Base-by-base conservation (phyloP, 2,797 vertebrate species). In the Cyclopterus lumpus region DNA sequence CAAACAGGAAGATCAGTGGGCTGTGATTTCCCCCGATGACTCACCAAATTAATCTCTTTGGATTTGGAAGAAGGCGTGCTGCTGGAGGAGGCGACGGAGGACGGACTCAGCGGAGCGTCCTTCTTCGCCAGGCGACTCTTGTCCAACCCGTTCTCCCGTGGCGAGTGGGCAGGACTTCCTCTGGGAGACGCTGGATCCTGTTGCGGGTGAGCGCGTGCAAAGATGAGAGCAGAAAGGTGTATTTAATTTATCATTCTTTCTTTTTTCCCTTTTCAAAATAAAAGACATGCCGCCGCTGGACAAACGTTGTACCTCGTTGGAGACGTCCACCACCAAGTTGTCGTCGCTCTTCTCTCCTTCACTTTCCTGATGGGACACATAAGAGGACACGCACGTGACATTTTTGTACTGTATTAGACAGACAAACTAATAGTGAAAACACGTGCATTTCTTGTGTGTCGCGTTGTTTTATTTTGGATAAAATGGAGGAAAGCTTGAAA, bases 41-140 rank as follows among this genome's bases (percentile, higher is more conserved):
- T 85, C 75, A 92, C 90, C 85, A 97, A 94, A 69, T 96, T 94
- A 86, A 96, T 95, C 89, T 98, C 97, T 94, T 99, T 98, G 83
- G 96, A 97, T 93, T 99, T 99, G 90, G 97, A 98, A 59, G 97
- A 98, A 18, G 97, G 97, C 22, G 97, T 99, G 93, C 97, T 99
- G 92, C 97, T 97, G 80, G 97, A 98, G 34, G 97, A 99, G 71
- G 97, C 97, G 15, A 98, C 93, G 0, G 97, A 99, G 84, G 97
- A 97, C 0, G 97, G 97, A 91, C 97, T 99, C 93, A 96, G 95
- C 0, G 97, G 97, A 0, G 95, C 96, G 0, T 99, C 97, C 73
- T 98, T 98, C 91, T 94, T 99, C 89, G 95, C 86, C 63, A 95
- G 93, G 0, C 97, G 96, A n/a, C 92, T 88, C 87, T 98, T 98